Evolutionary conservation across 2,797 vertebrate species (phyloP).

Genomic region (Erithacus rubecula): DNA sequence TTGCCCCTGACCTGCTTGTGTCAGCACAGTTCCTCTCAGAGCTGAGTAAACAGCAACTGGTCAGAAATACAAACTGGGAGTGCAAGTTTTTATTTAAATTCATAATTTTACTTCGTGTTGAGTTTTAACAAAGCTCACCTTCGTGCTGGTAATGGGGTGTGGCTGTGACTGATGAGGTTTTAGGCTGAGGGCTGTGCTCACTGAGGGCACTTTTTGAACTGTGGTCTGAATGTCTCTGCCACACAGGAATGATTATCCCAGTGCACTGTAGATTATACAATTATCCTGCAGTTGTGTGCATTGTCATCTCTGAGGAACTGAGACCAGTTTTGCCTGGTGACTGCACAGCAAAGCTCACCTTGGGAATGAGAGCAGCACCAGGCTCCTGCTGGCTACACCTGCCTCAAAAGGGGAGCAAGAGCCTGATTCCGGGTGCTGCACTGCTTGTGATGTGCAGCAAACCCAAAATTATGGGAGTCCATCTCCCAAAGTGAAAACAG

Average conservation of each 20-base stretch:
- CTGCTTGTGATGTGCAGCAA: background rate
- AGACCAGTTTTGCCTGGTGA: background rate
- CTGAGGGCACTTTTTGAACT: background rate
- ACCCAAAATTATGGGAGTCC: rapidly evolving
- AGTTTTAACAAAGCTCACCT: rapidly evolving
- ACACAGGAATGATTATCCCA: rapidly evolving
- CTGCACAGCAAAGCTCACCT: background rate
- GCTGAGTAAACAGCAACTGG: background rate
- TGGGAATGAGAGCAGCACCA: background rate
- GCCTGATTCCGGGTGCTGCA: background rate
- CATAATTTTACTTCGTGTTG: rapidly evolving
- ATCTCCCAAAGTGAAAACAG: background rate
- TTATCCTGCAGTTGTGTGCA: background rate
- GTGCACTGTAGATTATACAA: rapidly evolving
- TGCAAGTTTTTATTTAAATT: background rate
- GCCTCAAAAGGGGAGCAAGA: too few species aligned
- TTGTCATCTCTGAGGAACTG: background rate
- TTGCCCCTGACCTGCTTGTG: background rate
- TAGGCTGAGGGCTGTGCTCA: background rate
- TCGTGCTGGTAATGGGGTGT: background rate
- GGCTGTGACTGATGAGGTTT: background rate
- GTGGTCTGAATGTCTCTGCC: background rate
- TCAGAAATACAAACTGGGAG: background rate
- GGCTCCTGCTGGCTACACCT: rapidly evolving
- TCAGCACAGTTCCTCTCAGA: background rate